Evolutionary conservation across 2,888 invertebrate species (phyloP).

Genomic region (Agelastica alni): DNA sequence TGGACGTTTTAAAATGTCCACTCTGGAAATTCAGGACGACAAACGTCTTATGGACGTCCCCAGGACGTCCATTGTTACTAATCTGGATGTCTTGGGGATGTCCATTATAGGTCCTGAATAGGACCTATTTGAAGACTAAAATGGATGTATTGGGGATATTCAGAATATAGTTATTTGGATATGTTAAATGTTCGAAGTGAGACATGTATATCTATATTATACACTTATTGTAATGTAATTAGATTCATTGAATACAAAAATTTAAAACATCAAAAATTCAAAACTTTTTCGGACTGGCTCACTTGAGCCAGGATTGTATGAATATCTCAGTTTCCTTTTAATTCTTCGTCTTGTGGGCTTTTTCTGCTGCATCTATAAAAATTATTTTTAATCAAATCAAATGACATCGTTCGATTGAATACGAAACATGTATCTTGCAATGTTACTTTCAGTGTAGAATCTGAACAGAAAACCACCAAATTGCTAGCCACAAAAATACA

Average conservation of each 20-base stretch:
- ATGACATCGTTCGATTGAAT: too few species aligned
- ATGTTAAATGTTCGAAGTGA: neutral
- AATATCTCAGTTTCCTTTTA: constrained; percentile 1
- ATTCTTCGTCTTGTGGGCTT: neutral
- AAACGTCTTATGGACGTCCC: constrained; percentile 12
- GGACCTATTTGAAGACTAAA: too few species aligned
- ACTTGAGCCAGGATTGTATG: constrained; percentile 9
- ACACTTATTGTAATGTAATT: too few species aligned
- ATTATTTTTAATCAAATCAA: too few species aligned
- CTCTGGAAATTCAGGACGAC: constrained; percentile 11
- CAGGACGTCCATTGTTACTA: constrained; percentile 12
- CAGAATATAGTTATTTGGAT: neutral
- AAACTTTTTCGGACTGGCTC: too few species aligned
- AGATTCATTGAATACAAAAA: too few species aligned
- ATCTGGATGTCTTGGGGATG: constrained; percentile 13
- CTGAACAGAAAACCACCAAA: too few species aligned
- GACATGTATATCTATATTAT: neutral
- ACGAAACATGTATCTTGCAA: too few species aligned
- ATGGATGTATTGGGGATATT: constrained; percentile 7
- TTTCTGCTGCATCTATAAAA: constrained; percentile 8
- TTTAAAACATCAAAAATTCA: too few species aligned
- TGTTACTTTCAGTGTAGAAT: too few species aligned
- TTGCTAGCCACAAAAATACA: too few species aligned
- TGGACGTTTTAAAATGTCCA: constrained; percentile 15
- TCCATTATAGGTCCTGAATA: constrained; percentile 7